These are phyloP conservation scores for Diarsia mendica DNA, from an alignment of 2,888 invertebrate species.

Conservation along the genomic window DNA sequence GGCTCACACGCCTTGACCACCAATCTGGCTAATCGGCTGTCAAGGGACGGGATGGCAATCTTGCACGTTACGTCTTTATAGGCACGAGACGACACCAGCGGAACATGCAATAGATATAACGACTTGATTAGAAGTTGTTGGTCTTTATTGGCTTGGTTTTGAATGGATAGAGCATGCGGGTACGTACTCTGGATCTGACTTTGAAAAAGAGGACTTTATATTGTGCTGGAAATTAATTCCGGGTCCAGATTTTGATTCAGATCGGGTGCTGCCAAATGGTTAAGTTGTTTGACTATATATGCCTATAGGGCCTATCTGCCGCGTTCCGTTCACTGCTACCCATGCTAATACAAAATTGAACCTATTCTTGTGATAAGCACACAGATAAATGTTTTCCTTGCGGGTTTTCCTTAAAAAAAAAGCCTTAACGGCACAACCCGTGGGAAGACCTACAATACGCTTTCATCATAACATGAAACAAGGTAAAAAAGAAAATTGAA, in stretches of 20 bases:
- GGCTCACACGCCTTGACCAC: conserved; percentile 56
- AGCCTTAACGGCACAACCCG: too few relatives aligned
- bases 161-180: conserved; percentile 18
- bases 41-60: conserved; percentile 60
- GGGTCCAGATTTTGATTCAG: neutral
- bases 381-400: neutral
- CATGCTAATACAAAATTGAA: neutral
- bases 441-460: neutral
- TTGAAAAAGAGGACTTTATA: neutral
- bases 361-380: neutral
- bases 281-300: neutral
- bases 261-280: neutral
- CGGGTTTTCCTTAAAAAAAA: neutral
- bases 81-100: conserved; percentile 37
- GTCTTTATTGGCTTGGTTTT: conserved; percentile 32
- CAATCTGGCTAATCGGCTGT: conserved; percentile 60
- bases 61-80: conserved; percentile 50
- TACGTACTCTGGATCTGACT: conserved; percentile 7
- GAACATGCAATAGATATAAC: conserved; percentile 54
- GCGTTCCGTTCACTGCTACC: too few relatives aligned
- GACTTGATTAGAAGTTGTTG: conserved; percentile 41
- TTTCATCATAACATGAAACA: neutral
- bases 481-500: neutral
- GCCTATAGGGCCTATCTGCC: neutral
- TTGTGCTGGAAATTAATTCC: conserved; percentile 1